phyloP scores from a whole-genome alignment of 2,888 invertebrate genomes.

The Itoplectis maculator region DNA sequence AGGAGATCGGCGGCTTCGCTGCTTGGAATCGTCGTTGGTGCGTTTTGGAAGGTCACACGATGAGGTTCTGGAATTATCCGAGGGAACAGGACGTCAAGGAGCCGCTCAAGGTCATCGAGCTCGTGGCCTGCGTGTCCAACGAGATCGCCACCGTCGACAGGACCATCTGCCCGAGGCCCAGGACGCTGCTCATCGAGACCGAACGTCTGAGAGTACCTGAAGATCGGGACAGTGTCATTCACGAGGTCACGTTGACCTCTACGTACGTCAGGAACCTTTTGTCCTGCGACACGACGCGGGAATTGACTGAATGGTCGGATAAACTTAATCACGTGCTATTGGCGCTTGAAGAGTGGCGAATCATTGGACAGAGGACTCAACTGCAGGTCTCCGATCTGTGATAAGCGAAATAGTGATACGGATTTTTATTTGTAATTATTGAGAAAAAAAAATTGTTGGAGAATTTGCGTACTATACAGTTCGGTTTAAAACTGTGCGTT shows the following conservation, averaged over 20 bases:
- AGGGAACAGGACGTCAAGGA: slow-evolving; percentile 81
- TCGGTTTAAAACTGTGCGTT: no score
- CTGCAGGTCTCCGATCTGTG: background rate
- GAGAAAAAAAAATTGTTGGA: no score
- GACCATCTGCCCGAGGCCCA: slow-evolving; percentile 85
- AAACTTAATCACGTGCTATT: slow-evolving; percentile 82
- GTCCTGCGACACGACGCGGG: slow-evolving; percentile 83
- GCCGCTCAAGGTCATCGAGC: slow-evolving; percentile 83
- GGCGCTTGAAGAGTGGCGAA: slow-evolving; percentile 83
- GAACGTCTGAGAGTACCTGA: slow-evolving; percentile 31
- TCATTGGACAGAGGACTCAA: slow-evolving; percentile 16
- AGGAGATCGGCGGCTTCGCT: slow-evolving; percentile 80
- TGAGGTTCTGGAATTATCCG: slow-evolving; percentile 86
- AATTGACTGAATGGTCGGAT: slow-evolving; percentile 83
- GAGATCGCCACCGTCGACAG: slow-evolving; percentile 82
- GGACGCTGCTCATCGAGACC: slow-evolving; percentile 83
- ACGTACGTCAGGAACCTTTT: slow-evolving; percentile 77
- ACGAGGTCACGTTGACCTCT: slow-evolving; percentile 26
- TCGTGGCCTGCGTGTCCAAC: slow-evolving; percentile 81
- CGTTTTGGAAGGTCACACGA: slow-evolving; percentile 83
- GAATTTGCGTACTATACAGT: no score
- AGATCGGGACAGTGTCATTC: slow-evolving; percentile 69
- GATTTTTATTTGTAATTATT: no score
- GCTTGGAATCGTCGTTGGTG: slow-evolving; percentile 87
- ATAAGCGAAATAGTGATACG: no score